A percentile compares a stretch with the other conserved stretches of the same genome.
These are phyloP conservation scores for Strigops habroptila DNA, from an alignment of 2,113 vertebrate genomes.

Conservation along the genomic window DNA sequence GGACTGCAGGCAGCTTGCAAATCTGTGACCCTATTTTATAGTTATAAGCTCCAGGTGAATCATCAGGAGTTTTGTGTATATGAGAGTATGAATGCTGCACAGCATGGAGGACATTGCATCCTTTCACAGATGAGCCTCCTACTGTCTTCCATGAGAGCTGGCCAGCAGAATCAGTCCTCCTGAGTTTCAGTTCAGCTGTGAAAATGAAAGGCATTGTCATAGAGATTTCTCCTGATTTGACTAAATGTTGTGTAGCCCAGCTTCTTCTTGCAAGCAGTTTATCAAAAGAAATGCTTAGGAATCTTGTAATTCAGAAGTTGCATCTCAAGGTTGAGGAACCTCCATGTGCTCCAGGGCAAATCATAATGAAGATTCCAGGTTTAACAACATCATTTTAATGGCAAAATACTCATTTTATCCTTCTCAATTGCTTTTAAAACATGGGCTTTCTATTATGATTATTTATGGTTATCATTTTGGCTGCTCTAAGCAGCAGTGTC, in stretches of 20 bases:
- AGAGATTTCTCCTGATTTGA: background rate
- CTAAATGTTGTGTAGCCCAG: background rate
- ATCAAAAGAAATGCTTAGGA: background rate
- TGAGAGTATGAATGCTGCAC: fast-evolving
- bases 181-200: background rate
- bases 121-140: background rate
- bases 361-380: conserved; percentile 4
- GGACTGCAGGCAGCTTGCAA: background rate
- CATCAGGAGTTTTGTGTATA: background rate
- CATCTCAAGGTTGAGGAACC: background rate
- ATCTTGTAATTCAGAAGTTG: conserved; percentile 10
- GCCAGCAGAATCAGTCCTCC: background rate
- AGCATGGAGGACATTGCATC: background rate
- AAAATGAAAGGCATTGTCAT: background rate
- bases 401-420: background rate
- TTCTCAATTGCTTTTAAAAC: conserved; percentile 32
- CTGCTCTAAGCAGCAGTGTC: conserved; percentile 60
- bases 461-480: conserved; percentile 70
- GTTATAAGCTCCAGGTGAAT: background rate
- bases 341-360: background rate
- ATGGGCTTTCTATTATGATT: conserved; percentile 42
- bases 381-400: background rate
- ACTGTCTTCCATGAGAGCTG: background rate
- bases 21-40: background rate
- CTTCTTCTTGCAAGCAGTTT: background rate